phyloP scores from a whole-genome alignment of 2,797 vertebrate genomes.

The Sebastes dallii region DNA sequence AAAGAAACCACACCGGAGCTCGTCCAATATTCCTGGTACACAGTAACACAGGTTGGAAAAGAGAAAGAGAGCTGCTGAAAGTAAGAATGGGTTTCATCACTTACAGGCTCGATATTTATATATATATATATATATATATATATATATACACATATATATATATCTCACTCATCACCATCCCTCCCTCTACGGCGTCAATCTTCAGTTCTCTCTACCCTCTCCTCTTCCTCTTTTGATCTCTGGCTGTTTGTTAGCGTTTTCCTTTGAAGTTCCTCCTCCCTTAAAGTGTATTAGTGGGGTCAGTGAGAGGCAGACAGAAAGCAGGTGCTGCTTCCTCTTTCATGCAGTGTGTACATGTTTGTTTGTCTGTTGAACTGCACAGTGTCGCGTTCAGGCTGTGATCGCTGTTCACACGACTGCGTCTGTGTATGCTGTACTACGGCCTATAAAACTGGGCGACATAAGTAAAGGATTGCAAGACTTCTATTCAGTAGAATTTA shows the following conservation, averaged over 20 bases:
- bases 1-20: conserved; percentile 49
- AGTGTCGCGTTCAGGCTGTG: conserved; percentile 64
- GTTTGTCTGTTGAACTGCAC: conserved; percentile 54
- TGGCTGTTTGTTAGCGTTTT: conserved; percentile 40
- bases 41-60: conserved; percentile 61
- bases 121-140: not conserved
- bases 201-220: conserved; percentile 16
- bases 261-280: conserved; percentile 40
- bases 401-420: conserved; percentile 47
- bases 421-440: conserved; percentile 26
- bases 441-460: conserved; percentile 36
- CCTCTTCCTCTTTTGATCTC: conserved; percentile 44
- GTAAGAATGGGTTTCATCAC: conserved; percentile 55
- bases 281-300: conserved; percentile 33
- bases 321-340: conserved; percentile 30
- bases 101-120: conserved; percentile 46
- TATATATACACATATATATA: not conserved
- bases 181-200: conserved; percentile 11
- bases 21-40: conserved; percentile 49
- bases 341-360: not conserved
- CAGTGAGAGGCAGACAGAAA: conserved; percentile 45
- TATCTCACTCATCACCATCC: conserved; percentile 16
- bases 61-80: conserved; percentile 57
- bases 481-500: not conserved
- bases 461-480: not conserved